Conservation (phyloP, 2,113 vertebrate genomes). For the Microcebus ravelobensis region DNA sequence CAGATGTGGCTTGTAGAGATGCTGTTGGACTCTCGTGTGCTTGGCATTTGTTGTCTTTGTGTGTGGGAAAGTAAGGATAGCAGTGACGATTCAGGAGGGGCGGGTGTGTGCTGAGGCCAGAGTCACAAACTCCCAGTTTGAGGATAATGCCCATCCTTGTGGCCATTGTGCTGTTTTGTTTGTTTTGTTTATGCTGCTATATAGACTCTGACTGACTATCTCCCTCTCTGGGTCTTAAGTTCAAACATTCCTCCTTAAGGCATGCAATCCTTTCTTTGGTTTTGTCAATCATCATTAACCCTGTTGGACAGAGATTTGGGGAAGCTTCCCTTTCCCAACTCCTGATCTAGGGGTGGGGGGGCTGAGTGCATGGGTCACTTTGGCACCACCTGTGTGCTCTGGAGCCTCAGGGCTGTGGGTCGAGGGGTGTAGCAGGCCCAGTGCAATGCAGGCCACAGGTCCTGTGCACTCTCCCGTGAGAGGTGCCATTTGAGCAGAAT, state of each 20-base stretch:
- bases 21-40: rapidly evolving
- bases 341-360: not conserved
- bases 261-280: not conserved
- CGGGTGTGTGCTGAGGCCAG: rapidly evolving
- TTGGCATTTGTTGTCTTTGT: not conserved
- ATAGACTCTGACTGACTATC: not conserved
- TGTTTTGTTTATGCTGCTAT: no score
- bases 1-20: not conserved
- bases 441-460: not conserved
- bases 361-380: not conserved
- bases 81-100: not conserved
- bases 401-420: not conserved
- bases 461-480: rapidly evolving
- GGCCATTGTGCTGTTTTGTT: no score
- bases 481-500: not conserved
- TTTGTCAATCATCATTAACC: not conserved
- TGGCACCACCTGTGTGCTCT: rapidly evolving
- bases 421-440: not conserved
- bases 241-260: not conserved
- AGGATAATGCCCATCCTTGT: no score
- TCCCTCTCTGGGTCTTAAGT: not conserved
- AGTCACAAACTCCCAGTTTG: no score
- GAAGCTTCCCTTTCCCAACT: not conserved
- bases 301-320: not conserved
- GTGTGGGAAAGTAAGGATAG: not conserved